Evolutionary conservation across 2,113 vertebrate genomes (phyloP).

Genomic region (Dascyllus trimaculatus): DNA sequence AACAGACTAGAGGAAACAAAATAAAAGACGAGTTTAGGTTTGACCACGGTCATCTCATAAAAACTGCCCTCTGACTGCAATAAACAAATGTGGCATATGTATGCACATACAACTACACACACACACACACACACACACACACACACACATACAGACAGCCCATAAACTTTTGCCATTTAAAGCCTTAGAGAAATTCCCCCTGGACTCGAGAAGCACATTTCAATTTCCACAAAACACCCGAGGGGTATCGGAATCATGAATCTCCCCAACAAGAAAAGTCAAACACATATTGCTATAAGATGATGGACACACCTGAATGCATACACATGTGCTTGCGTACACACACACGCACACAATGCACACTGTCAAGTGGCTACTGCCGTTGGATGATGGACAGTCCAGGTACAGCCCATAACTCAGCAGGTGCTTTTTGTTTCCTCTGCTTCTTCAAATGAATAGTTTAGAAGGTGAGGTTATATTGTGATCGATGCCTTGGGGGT

Average conservation of each 20-base stretch:
- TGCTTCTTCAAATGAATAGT: constrained; percentile 81
- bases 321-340: not conserved
- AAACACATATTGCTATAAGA: constrained; percentile 71
- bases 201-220: constrained; percentile 74
- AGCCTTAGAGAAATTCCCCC: constrained; percentile 67
- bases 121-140: constrained; percentile 30
- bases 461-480: constrained; percentile 76
- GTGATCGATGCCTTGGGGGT: constrained; percentile 76
- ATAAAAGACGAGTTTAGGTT: constrained; percentile 30
- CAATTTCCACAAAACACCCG: constrained; percentile 79
- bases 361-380: constrained; percentile 57
- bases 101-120: constrained; percentile 4
- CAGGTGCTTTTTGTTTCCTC: constrained; percentile 71
- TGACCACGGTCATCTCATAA: constrained; percentile 29
- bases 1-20: not conserved
- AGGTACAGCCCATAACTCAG: constrained; percentile 76
- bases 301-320: constrained; percentile 66
- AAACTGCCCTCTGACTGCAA: constrained; percentile 29
- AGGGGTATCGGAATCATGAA: constrained; percentile 81
- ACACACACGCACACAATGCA: constrained; percentile 16
- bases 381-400: constrained; percentile 75
- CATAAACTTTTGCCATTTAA: constrained; percentile 69
- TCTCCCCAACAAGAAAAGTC: constrained; percentile 76
- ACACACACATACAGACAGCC: constrained; percentile 13
- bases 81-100: constrained; percentile 16